Base-by-base conservation (phyloP, 2,888 invertebrate genomes). In the Idaea biselata region DNA sequence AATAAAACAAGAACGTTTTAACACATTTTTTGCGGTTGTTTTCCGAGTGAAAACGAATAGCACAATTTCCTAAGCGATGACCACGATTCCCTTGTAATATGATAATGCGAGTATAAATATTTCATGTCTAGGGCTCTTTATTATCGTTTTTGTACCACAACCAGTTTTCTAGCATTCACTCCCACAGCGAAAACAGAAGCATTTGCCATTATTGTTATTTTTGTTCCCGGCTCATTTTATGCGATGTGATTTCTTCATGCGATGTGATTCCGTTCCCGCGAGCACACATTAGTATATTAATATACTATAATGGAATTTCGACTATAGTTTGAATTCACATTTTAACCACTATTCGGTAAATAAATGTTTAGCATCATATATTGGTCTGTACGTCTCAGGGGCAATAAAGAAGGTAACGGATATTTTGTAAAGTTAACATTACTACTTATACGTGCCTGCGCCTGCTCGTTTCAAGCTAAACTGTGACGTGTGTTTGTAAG, bases 21-120 rank as follows among this genome's bases (percentile, higher is more conserved):
- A 71, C 62, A 62, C 62, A 68, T 81, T 83, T 86, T 84, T 82
- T 71, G 67, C 69, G 77, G 80, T 75, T 80, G 82, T 84, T 84
- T 44, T 80, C 81, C 81, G 78, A 89, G 87, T 89, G 87, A 89
- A 91, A 91, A 88, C 81, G 86, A 86, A 88, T 81, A 85, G 87
- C 82, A 88, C 89, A 87, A 90, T 91, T 91, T 89, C 87, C 87
- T 87, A 87, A 87, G 82, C 88, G 83, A 87, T 87, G 84, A 86
- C 88, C 89, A 90, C 88, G 87, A 86, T 85, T 88, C 89, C 83
- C 89, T 77, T 89, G 92, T 91, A 91, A 89, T 91, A 92, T 92
- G 91, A 91, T 92, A 92, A 92, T 91, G 87, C 79, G 79, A 83
- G 83, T 88, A 91, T 90, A 90, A 89, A 89, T 91, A 88, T 90